These are phyloP conservation scores for Urophycis tenuis DNA, from an alignment of 2,797 vertebrate species.

Conservation along the genomic window DNA sequence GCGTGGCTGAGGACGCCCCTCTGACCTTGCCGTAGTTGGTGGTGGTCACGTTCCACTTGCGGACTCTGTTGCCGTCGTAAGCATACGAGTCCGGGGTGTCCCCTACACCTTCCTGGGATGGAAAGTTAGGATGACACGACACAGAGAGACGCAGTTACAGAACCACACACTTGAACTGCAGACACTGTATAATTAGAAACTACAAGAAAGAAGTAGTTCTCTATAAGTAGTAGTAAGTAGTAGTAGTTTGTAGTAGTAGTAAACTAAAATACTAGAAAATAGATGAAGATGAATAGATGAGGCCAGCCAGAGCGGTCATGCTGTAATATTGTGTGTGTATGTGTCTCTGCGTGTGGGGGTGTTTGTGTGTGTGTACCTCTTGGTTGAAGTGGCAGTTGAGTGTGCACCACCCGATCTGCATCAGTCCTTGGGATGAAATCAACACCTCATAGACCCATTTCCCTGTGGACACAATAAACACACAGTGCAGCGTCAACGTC, in stretches of 20 bases:
- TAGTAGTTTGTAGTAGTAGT: background rate
- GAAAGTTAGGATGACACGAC: background rate
- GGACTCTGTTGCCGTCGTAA: conserved; percentile 94
- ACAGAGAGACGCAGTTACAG: background rate
- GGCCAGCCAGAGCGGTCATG: background rate
- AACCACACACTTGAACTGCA: background rate
- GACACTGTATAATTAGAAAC: too few species aligned
- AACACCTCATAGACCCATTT: conserved; percentile 98
- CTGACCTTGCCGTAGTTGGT: conserved; percentile 98
- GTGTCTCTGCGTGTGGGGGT: conserved; percentile 9
- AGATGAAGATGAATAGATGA: background rate
- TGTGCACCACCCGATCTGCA: conserved; percentile 99
- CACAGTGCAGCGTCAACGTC: background rate
- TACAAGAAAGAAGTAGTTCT: too few species aligned
- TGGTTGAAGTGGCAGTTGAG: conserved; percentile 96
- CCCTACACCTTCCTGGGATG: conserved; percentile 86
- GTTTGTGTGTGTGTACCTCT: conserved; percentile 72
- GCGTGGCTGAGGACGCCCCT: background rate
- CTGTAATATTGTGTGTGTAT: background rate
- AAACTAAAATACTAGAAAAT: background rate
- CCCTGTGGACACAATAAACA: conserved; percentile 62
- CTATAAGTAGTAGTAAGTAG: too few species aligned
- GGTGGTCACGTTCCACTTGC: conserved; percentile 97
- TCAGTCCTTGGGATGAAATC: conserved; percentile 97
- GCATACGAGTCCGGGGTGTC: conserved; percentile 94